A percentile compares a stretch with the other conserved stretches of the same genome.
phyloP scores from a whole-genome alignment of 1,140 invertebrate genomes.

The Teleogryllus occipitalis region DNA sequence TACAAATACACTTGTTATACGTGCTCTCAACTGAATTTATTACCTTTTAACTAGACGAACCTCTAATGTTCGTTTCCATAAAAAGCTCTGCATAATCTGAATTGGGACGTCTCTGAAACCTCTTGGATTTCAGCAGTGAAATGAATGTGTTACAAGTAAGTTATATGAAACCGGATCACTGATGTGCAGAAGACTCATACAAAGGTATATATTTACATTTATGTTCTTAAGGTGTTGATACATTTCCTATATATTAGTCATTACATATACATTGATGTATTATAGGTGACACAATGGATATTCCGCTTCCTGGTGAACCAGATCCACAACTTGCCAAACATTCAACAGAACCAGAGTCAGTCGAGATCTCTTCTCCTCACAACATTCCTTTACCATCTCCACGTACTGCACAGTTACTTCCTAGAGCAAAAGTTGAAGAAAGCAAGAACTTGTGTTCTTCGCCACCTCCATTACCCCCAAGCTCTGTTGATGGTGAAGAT shows the following conservation, averaged over 20 bases:
- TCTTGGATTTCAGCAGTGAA: background rate
- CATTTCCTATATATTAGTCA: too few species aligned
- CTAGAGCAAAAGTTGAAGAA: too few species aligned
- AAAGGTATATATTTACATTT: background rate
- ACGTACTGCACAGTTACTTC: background rate
- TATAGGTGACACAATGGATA: conserved; percentile 8
- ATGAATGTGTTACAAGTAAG: background rate
- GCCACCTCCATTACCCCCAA: conserved; percentile 7
- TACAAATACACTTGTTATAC: background rate
- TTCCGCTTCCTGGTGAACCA: conserved; percentile 12
- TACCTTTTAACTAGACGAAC: background rate
- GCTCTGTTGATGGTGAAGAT: background rate
- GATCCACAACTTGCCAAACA: conserved; percentile 2
- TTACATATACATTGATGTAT: background rate
- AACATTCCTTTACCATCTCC: conserved; percentile 15
- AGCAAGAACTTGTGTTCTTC: background rate
- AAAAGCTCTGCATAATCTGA: background rate
- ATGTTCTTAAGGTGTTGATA: too few species aligned
- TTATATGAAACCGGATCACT: background rate
- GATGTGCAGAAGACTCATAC: background rate
- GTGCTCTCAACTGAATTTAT: background rate
- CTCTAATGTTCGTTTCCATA: background rate
- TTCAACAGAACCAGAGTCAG: background rate
- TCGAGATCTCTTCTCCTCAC: background rate
- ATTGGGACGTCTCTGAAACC: too few species aligned